Percentiles rank a stretch among this genome's conserved stretches.
These are phyloP conservation scores for Myoxocephalus aenaeus DNA, from an alignment of 2,797 vertebrate species.

Conservation along the genomic window DNA sequence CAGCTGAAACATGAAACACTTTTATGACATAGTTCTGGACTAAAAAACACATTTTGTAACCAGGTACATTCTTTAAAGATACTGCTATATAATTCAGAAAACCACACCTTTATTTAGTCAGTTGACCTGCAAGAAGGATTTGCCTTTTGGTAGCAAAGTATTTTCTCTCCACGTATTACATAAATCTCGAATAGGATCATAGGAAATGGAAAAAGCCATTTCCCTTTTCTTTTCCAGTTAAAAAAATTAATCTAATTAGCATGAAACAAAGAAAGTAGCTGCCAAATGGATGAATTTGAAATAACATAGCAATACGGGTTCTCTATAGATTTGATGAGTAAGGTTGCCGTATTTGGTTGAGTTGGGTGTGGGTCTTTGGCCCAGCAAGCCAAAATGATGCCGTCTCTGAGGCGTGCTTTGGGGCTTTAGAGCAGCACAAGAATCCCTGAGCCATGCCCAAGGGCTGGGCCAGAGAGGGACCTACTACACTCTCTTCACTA, in stretches of 20 bases:
- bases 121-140: too few relatives aligned
- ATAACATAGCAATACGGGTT: constrained; percentile 35
- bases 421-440: constrained; percentile 61
- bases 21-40: too few relatives aligned
- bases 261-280: constrained; percentile 22
- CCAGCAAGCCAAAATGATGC: constrained; percentile 72
- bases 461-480: constrained; percentile 63
- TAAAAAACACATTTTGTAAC: too few relatives aligned
- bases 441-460: constrained; percentile 63
- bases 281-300: constrained; percentile 21
- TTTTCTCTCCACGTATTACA: too few relatives aligned
- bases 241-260: background rate
- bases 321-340: constrained; percentile 48
- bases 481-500: constrained; percentile 44
- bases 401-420: constrained; percentile 72
- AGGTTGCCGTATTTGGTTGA: constrained; percentile 44
- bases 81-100: too few relatives aligned
- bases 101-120: too few relatives aligned
- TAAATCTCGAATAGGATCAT: too few relatives aligned
- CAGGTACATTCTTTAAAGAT: too few relatives aligned
- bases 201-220: too few relatives aligned
- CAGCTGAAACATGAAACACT: too few relatives aligned
- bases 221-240: constrained; percentile 2
- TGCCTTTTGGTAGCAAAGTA: too few relatives aligned
- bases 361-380: constrained; percentile 68